A percentile compares a stretch with the other conserved stretches of the same genome.
phyloP scores from a whole-genome alignment of 2,888 invertebrate genomes.

The Parnassius glacialis region DNA sequence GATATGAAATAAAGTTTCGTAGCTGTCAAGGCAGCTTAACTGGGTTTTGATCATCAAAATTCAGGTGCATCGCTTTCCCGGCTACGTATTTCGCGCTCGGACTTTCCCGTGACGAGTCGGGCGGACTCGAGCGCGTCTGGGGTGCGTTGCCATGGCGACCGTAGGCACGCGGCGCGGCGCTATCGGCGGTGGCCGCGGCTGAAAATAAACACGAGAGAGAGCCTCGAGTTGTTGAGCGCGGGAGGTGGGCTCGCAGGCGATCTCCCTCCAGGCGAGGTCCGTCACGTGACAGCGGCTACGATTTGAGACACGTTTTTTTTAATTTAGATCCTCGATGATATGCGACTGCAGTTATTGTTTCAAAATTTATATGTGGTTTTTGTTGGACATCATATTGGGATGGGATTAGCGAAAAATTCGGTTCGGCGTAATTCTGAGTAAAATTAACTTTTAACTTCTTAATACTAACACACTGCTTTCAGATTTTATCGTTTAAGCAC shows the following conservation, averaged over 20 bases:
- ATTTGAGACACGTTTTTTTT: constrained; percentile 15
- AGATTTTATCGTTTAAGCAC: too few relatives aligned
- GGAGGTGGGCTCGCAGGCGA: constrained; percentile 16
- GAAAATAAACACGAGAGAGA: constrained; percentile 68
- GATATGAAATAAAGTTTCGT: constrained; percentile 10
- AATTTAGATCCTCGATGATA: neutral
- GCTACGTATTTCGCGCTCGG: constrained; percentile 41
- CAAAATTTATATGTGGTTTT: too few relatives aligned
- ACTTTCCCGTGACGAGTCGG: constrained; percentile 47
- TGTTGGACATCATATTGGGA: too few relatives aligned
- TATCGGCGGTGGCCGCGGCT: constrained; percentile 57
- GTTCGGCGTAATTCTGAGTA: too few relatives aligned
- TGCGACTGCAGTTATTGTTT: too few relatives aligned
- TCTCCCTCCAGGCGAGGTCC: constrained; percentile 21
- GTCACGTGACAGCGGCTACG: constrained; percentile 28
- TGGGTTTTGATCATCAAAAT: constrained; percentile 8
- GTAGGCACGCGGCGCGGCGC: constrained; percentile 57
- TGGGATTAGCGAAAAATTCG: too few relatives aligned
- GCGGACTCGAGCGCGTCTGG: constrained; percentile 59
- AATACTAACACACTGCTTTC: too few relatives aligned
- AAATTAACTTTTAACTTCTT: too few relatives aligned
- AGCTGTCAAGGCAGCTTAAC: constrained; percentile 13
- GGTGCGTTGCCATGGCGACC: constrained; percentile 69
- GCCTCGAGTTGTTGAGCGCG: constrained; percentile 24
- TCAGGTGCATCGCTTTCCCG: constrained; percentile 16